phyloP scores from a whole-genome alignment of 2,888 invertebrate species.

The Criorhina ranunculi region DNA sequence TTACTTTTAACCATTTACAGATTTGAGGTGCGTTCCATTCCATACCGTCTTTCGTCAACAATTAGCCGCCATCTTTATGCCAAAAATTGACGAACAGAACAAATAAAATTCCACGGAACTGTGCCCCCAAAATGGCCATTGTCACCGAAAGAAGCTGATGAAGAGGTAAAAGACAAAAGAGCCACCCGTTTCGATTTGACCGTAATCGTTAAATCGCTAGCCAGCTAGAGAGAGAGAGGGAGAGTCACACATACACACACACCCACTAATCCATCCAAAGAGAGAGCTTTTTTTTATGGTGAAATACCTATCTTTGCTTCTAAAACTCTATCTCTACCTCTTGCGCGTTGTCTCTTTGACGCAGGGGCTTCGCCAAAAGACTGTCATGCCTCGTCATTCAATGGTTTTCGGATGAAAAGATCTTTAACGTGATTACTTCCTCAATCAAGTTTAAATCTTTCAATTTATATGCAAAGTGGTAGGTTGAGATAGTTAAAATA shows the following conservation, averaged over 20 bases:
- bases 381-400: conserved; percentile 14
- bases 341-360: too few relatives aligned
- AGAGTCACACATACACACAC: conserved; percentile 21
- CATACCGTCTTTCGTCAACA: conserved; percentile 34
- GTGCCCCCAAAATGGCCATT: conserved; percentile 56
- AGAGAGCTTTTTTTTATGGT: conserved; percentile 40
- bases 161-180: conserved; percentile 27
- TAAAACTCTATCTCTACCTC: not conserved
- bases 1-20: conserved; percentile 60
- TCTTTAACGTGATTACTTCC: conserved; percentile 59
- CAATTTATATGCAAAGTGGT: conserved; percentile 67
- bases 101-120: conserved; percentile 5
- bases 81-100: conserved; percentile 16
- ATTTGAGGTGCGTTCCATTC: conserved; percentile 60
- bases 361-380: not conserved
- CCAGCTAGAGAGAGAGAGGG: too few relatives aligned
- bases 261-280: conserved; percentile 44
- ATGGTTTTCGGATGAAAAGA: conserved; percentile 43
- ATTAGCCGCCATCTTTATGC: conserved; percentile 30
- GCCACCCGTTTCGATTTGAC: conserved; percentile 36
- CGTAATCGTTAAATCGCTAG: conserved; percentile 54
- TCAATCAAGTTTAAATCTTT: conserved; percentile 64
- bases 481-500: conserved; percentile 31
- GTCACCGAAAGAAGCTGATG: conserved; percentile 19
- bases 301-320: conserved; percentile 18